phyloP scores from a whole-genome alignment of 2,888 invertebrate genomes.

The Tricholauxania praeusta region DNA sequence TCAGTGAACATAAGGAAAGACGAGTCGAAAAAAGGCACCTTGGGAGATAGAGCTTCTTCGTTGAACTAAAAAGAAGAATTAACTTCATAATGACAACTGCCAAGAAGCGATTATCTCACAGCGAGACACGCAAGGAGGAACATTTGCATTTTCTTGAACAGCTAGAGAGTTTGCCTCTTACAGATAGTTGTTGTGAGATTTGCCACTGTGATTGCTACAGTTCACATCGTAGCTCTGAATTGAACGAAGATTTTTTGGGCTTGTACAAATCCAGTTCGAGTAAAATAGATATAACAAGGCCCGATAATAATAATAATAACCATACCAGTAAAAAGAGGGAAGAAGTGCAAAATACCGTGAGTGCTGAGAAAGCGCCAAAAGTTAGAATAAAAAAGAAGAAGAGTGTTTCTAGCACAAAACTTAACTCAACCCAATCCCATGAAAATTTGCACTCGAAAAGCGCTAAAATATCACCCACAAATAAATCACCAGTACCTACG shows the following conservation, averaged over 20 bases:
- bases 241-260: constrained; percentile 41
- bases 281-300: constrained; percentile 44
- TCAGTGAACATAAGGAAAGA: background rate
- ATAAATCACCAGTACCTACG: constrained; percentile 15
- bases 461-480: constrained; percentile 37
- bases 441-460: constrained; percentile 2
- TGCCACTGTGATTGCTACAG: constrained; percentile 65
- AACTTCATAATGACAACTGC: too few relatives aligned
- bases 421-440: too few relatives aligned
- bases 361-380: constrained; percentile 1
- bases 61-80: too few relatives aligned
- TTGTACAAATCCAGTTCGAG: constrained; percentile 31
- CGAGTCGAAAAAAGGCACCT: background rate
- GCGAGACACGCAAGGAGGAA: constrained; percentile 51
- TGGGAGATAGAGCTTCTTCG: background rate
- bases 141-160: constrained; percentile 57
- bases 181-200: constrained; percentile 63
- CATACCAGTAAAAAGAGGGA: background rate
- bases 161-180: constrained; percentile 53
- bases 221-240: constrained; percentile 57
- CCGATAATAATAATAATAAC: constrained; percentile 19
- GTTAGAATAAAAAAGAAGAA: constrained; percentile 36
- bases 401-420: constrained; percentile 38
- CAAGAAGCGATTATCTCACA: constrained; percentile 42
- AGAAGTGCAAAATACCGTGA: background rate